Evolutionary conservation across 2,113 vertebrate genomes (phyloP), one percentile per base, ranked within the genome.

Genomic region (Halcyon senegalensis): DNA sequence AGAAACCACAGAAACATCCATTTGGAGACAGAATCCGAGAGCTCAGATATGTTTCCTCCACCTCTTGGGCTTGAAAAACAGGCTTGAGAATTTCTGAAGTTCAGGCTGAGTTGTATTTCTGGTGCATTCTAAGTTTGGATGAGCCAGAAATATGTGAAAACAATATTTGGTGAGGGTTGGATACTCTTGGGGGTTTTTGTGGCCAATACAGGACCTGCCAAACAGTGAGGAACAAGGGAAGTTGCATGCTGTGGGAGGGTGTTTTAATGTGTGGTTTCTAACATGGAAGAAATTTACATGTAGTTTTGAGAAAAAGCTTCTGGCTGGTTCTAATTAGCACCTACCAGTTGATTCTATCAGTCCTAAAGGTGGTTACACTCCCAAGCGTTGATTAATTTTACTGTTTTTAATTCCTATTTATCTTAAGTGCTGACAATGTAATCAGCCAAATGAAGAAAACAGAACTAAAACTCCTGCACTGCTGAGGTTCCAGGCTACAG

Each of bases 321-420:
- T 89, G 69, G 27, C 58, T 96, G 88, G 73, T 93, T 95, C 69
- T 91, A 92, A 96, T 97, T 97, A 94, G 84, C 92, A 86, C 90
- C 90, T 87, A 43, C 62, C n/a, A 56, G 80, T 48, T 82, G 51
- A 86, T 89, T 94, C 93, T 66, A 89, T 90, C 90, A 94, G 39
- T 95, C 83, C 58, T 84, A 75, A 84, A 55, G 17, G 80, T 81
- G 62, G 27, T 60, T 94, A 89, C 1, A 1, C 48, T 93, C 73
- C 30, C 48, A 75, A 75, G 80, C 68, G 90, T 87, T 89, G 86
- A 93, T 95, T 94, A 96, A 95, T 96, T 95, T 94, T 97, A 91
- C 76, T 94, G 80, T 82, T 96, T 93, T 89, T 93, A 93, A 88
- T 94, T 96, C 80, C 86, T 84, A 72, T 93, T 92, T 94, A 91